These are phyloP conservation scores for Eupristina koningsbergeri DNA, from an alignment of 1,140 invertebrate species.

Conservation along the genomic window DNA sequence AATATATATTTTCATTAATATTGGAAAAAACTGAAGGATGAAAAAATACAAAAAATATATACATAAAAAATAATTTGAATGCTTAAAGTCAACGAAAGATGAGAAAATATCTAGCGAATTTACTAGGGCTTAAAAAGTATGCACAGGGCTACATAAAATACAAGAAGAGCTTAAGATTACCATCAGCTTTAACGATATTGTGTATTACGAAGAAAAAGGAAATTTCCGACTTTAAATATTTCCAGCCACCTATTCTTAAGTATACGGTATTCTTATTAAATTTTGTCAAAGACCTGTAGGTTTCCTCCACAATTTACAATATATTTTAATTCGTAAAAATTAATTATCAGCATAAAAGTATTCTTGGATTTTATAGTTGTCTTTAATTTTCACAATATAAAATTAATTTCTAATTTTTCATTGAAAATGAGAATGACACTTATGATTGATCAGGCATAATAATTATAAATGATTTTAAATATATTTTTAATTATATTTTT, in stretches of 20 bases:
- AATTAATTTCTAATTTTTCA: no score
- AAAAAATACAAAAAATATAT: not conserved
- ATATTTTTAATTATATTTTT: constrained; percentile 29
- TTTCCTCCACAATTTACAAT: no score
- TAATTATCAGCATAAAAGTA: not conserved
- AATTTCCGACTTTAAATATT: constrained; percentile 24
- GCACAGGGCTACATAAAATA: not conserved
- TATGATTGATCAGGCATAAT: no score
- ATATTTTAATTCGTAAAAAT: no score
- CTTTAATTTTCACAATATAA: no score
- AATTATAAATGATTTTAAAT: not conserved
- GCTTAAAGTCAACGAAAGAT: not conserved
- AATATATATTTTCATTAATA: not conserved
- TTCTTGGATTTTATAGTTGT: not conserved
- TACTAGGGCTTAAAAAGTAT: constrained; percentile 9
- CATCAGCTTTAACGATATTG: constrained; percentile 6
- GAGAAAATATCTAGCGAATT: constrained; percentile 19
- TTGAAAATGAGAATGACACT: no score
- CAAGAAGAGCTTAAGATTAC: constrained; percentile 23
- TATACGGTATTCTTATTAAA: constrained; percentile 3
- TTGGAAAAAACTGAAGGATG: not conserved
- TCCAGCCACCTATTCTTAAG: not conserved
- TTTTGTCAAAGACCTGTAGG: constrained; percentile 16
- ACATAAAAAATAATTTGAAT: constrained; percentile 19
- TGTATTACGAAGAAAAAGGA: constrained; percentile 1